Conservation (phyloP, 1,140 invertebrate genomes). For the Formica selysi region DNA sequence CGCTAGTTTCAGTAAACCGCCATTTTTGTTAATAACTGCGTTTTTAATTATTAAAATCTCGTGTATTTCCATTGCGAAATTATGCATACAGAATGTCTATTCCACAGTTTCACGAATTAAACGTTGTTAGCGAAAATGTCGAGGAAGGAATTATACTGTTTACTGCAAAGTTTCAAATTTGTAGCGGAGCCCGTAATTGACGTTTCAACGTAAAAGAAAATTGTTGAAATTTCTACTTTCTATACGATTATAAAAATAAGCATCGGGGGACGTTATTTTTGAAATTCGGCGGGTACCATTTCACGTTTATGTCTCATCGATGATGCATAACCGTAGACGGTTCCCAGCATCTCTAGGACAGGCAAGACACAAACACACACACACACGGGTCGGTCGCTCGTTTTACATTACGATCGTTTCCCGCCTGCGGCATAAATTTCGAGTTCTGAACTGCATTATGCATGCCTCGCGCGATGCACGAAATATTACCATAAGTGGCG, state of each 20-base stretch:
- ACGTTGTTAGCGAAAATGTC: too few relatives aligned
- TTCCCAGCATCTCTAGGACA: slow-evolving; percentile 46
- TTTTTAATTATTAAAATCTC: background rate
- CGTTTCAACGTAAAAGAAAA: background rate
- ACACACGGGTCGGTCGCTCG: slow-evolving; percentile 42
- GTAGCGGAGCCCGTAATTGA: too few relatives aligned
- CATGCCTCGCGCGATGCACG: slow-evolving; percentile 63
- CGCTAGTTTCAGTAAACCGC: background rate
- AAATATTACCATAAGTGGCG: slow-evolving; percentile 74
- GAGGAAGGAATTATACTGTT: too few relatives aligned
- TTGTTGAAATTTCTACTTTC: background rate
- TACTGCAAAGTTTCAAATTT: too few relatives aligned
- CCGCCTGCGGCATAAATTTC: slow-evolving; percentile 64
- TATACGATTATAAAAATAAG: too few relatives aligned
- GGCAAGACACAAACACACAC: slow-evolving; percentile 28
- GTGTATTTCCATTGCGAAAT: too few relatives aligned
- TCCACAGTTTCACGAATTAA: too few relatives aligned
- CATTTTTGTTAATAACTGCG: background rate
- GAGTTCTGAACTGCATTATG: slow-evolving; percentile 68
- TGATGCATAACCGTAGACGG: slow-evolving; percentile 65
- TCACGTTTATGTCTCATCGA: slow-evolving; percentile 60
- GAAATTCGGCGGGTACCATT: slow-evolving; percentile 10
- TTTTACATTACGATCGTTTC: slow-evolving; percentile 50
- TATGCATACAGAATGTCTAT: too few relatives aligned
- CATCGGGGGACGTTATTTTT: background rate